Base-by-base conservation (phyloP, 1,140 invertebrate genomes). In the Ruditapes philippinarum region DNA sequence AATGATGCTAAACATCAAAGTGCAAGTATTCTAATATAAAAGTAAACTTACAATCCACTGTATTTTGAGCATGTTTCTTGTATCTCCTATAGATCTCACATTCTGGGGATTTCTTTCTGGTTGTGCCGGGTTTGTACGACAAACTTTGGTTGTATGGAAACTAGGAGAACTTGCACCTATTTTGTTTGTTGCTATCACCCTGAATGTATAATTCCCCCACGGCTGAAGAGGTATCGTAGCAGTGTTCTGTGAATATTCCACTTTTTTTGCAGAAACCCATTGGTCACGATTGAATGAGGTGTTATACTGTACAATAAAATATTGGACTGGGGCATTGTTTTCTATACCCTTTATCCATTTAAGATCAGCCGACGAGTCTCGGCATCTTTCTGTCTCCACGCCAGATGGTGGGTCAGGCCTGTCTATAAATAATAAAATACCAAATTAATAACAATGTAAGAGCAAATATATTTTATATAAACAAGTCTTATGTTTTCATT, bases 151-250 rank as follows among this genome's bases (percentile, higher is more conserved):
- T 12, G 93, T 92, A n/a, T 91, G 93, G 45, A 87, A 88, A 82
- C 94, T 95, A 1, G 94, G 92, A 17, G 92, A 90, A 91, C 94
- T 95, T 31, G 87, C 82, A 0, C 99, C 99, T 92, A 99, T 98
- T 96, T 99, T 99, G 96, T 99, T 99, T 94, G 97, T 97, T 0
- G 99, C 98, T 62, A 98, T 97, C 0, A 99, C 98, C 60, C 99
- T 96, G 97, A 99, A 99, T 0, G 99, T 99, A 94, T 99, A 99
- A 96, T 99, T 99, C 0, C 98, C 97, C 98, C 98, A 99, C 0
- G 99, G 98, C 12, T 90, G 85, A 12, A 95, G 78, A 2, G 49
- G 65, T 14, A 94, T 65, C 3, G 78, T 89, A 14, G 90, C 91
- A 31, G 70, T 91, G 42, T 89, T 94, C 36, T 91, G 81, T 14